Evolutionary conservation across 2,888 invertebrate species (phyloP).

Genomic region (Prenolepis imparis): DNA sequence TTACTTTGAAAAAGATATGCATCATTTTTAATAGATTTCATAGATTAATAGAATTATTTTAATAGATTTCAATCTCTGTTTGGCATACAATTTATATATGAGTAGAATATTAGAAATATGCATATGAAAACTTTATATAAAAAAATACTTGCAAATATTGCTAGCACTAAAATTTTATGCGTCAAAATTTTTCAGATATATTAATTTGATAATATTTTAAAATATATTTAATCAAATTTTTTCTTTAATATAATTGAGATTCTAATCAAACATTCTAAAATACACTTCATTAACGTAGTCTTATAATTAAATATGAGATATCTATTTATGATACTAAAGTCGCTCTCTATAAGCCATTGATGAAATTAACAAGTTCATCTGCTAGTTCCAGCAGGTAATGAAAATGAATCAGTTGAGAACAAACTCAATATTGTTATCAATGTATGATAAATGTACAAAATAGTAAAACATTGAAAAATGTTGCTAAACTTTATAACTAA

Average conservation of each 20-base stretch:
- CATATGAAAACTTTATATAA: neutral
- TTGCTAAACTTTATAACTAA: neutral
- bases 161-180: neutral
- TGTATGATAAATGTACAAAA: neutral
- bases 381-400: neutral
- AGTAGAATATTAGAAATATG: neutral
- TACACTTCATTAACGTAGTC: neutral
- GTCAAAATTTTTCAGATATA: neutral
- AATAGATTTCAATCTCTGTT: neutral
- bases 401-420: neutral
- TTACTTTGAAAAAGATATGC: neutral
- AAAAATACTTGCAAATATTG: neutral
- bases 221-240: neutral
- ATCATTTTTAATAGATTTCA: neutral
- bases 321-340: neutral
- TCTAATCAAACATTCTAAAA: neutral
- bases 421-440: neutral
- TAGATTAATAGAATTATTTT: no score
- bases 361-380: neutral
- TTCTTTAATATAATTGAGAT: neutral
- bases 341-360: slow-evolving; percentile 3
- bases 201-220: neutral
- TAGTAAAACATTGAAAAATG: neutral
- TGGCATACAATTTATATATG: neutral
- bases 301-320: neutral